Percentiles rank a stretch among this genome's conserved stretches.
Conservation (phyloP, 2,113 vertebrate species). For the Loxodonta africana region DNA sequence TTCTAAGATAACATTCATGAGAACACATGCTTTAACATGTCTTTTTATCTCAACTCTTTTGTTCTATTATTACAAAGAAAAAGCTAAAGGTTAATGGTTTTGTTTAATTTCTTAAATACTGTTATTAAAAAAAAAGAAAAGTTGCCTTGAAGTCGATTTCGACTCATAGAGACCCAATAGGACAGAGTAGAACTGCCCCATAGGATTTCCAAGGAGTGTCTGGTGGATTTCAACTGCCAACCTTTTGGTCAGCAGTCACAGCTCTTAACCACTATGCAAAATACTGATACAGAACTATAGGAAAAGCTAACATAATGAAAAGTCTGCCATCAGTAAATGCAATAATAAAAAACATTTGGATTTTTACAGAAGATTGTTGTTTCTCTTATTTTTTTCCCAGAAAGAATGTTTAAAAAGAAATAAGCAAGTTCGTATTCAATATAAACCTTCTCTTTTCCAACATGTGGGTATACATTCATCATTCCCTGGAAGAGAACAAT, state of each 20-base stretch:
- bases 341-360: not conserved
- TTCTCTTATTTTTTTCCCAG: slow-evolving; percentile 82
- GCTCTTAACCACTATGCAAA: too few species aligned
- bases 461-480: slow-evolving; percentile 89
- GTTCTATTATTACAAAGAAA: slow-evolving; percentile 42
- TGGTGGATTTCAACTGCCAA: too few species aligned
- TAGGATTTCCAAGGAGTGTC: too few species aligned
- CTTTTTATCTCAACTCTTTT: not conserved
- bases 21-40: not conserved
- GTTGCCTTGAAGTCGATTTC: too few species aligned
- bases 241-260: too few species aligned
- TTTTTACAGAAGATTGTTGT: slow-evolving; percentile 18
- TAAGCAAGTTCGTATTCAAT: slow-evolving; percentile 83
- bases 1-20: not conserved
- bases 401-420: slow-evolving; percentile 85
- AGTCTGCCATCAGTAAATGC: not conserved
- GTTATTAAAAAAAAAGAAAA: too few species aligned
- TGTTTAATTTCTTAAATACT: slow-evolving; percentile 24
- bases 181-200: too few species aligned
- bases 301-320: not conserved
- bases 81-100: not conserved
- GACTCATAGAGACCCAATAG: too few species aligned
- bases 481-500: slow-evolving; percentile 85
- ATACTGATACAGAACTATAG: not conserved
- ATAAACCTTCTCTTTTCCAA: slow-evolving; percentile 91